Evolutionary conservation across 2,113 vertebrate species (phyloP), one percentile per base, ranked within the genome.

Genomic region (Bambusicola thoracicus): DNA sequence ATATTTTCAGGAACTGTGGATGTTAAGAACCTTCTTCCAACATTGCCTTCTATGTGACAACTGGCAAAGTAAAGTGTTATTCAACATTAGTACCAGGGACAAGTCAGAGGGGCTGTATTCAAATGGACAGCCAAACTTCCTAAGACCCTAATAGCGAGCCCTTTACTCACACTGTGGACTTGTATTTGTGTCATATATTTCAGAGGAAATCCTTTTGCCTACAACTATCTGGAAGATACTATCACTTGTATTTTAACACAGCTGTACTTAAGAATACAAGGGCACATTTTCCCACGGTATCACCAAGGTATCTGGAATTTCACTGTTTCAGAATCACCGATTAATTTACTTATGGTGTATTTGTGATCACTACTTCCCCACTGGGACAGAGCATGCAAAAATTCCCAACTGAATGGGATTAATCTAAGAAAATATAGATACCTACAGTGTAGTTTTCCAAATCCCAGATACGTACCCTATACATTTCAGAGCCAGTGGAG

Each of bases 31-130:
- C 13, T 18, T 8, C 13, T 92, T 76, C 56, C 43, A 81, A 61
- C 14, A 79, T 13, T 41, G 27, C 4, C 53, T 92, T 89, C 20
- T 2, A 4, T 67, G 22, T 30, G 74, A 25, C n/a, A 81, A 40
- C 36, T 85, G 38, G 25, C 66, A 85, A 69, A 69, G 40, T 13
- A 87, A 87, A 63, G 27, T 1, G 2, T 67, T 72, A 59, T 30
- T 69, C 0, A 0, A 7, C 0, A 5, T 77, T 67, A 87, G n/a
- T 77, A 56, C 10, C 0, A 2, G 48, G 6, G 5, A 38, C 75
- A 53, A 41, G 20, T 11, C 21, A 62, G 67, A 48, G 22, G 11
- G 30, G 6, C n/a, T 40, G 8, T 67, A 20, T 68, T 72, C 40
- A 44, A 63, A 59, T 10, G 62, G 34, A 16, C 29, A 90, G 49